Evolutionary conservation across 1,140 invertebrate species (phyloP), one percentile per base, ranked within the genome.

Genomic region (Apis dorsata): DNA sequence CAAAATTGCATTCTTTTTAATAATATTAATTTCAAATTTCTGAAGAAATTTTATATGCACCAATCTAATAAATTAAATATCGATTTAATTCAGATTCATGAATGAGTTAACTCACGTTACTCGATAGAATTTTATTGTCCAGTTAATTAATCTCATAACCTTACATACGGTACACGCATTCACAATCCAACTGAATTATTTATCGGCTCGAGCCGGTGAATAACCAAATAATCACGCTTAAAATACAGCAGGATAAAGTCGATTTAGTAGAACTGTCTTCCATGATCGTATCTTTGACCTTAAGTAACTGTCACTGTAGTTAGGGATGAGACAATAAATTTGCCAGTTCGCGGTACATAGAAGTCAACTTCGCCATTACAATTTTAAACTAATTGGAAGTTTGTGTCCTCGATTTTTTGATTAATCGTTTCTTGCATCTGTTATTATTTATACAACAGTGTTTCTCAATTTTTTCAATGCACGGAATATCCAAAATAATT

Each of bases 81-180:
- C 34, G 34, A 44, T 44, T 44, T 44, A 0, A 44, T 34, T 34
- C 2, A 34, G 34, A 44, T 44, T 44, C 34, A 7, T 7, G 34
- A 44, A 44, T 44, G 34, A 7, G 5, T 44, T 5, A 44, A 44
- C 34, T 44, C 34, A 44, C 34, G 13, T 77, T 44, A 63, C 69
- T 10, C 49, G 19, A 55, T 0, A 11, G 60, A 53, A 72, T 44
- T 73, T 65, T 65, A 63, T 55, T n/a, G 65, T 3, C 12, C 21
- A 1, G 69, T 51, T 73, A 57, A 80, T 80, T 73, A 49, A 65
- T 49, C 72, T 57, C 3, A 34, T n/a, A 72, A 57, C 44, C 8
- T 65, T 19, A 51, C 12, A 4, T 12, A 19, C 73, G 57, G 10
- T 7, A 9, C 57, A 7, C 24, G 71, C 24, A 5, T 7, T 10